Evolutionary conservation across 2,888 invertebrate species (phyloP).

Genomic region (Aethes cnicana): DNA sequence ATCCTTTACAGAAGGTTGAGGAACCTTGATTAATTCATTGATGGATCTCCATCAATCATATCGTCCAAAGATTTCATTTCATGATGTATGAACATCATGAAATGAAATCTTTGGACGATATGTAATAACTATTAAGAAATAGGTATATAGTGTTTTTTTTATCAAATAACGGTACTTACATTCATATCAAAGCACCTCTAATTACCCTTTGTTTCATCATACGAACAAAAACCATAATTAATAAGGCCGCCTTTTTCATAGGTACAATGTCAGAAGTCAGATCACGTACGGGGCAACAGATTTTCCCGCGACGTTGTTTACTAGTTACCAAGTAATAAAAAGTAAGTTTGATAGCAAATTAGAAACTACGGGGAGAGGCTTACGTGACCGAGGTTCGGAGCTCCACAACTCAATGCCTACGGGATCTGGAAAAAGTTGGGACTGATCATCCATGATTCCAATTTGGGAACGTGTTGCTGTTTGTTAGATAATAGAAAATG

Average conservation of each 20-base stretch:
- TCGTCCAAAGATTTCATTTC: no score
- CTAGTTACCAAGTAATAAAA: slow-evolving; percentile 73
- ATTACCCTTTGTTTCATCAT: neutral
- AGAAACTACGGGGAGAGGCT: slow-evolving; percentile 60
- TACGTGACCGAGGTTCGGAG: slow-evolving; percentile 60
- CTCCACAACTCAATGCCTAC: slow-evolving; percentile 27
- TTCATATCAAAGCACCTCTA: neutral
- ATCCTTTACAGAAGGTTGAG: no score
- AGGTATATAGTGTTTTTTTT: no score
- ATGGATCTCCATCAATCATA: no score
- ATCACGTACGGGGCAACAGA: slow-evolving; percentile 35
- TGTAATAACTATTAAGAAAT: no score
- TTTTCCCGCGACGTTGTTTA: slow-evolving; percentile 54
- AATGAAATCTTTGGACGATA: no score
- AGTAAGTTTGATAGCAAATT: slow-evolving; percentile 73
- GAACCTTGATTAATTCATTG: no score
- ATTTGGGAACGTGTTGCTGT: slow-evolving; percentile 6
- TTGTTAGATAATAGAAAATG: no score
- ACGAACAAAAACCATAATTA: slow-evolving; percentile 9
- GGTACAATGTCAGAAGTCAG: slow-evolving; percentile 17
- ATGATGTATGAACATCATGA: no score
- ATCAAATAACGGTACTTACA: neutral
- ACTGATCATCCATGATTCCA: slow-evolving; percentile 24
- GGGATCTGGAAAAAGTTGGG: slow-evolving; percentile 21
- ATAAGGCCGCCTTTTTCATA: slow-evolving; percentile 17